Conservation (phyloP, 1,140 invertebrate species). For the Nylanderia fulva region DNA sequence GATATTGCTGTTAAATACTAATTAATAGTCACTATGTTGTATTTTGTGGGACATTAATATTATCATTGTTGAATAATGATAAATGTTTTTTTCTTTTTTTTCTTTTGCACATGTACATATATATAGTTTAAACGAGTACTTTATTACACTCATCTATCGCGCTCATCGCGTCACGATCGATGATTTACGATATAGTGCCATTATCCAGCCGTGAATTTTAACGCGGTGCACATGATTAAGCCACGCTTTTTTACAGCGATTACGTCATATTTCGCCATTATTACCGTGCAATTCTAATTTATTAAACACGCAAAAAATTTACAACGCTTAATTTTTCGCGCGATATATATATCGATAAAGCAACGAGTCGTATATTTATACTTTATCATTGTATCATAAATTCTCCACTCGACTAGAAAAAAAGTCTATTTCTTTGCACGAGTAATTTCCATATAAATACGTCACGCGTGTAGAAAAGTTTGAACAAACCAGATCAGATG, state of each 20-base stretch:
- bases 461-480: no score
- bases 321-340: not conserved
- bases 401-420: not conserved
- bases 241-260: slow-evolving; percentile 15
- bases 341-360: not conserved
- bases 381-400: not conserved
- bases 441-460: not conserved
- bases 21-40: not conserved
- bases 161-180: slow-evolving; percentile 16
- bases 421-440: not conserved
- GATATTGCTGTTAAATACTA: not conserved
- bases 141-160: slow-evolving; percentile 39
- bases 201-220: slow-evolving; percentile 54
- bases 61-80: not conserved
- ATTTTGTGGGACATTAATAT: not conserved
- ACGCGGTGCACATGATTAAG: slow-evolving; percentile 29
- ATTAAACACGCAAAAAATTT: slow-evolving; percentile 26
- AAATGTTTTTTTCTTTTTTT: not conserved
- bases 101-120: not conserved
- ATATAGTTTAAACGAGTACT: not conserved
- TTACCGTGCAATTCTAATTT: slow-evolving; percentile 24
- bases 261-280: not conserved
- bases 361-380: not conserved
- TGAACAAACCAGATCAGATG: not conserved
- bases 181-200: slow-evolving; percentile 52